A percentile compares a stretch with the other conserved stretches of the same genome.
Evolutionary conservation across 2,113 vertebrate species (phyloP).

Genomic region (Calidris pugnax): DNA sequence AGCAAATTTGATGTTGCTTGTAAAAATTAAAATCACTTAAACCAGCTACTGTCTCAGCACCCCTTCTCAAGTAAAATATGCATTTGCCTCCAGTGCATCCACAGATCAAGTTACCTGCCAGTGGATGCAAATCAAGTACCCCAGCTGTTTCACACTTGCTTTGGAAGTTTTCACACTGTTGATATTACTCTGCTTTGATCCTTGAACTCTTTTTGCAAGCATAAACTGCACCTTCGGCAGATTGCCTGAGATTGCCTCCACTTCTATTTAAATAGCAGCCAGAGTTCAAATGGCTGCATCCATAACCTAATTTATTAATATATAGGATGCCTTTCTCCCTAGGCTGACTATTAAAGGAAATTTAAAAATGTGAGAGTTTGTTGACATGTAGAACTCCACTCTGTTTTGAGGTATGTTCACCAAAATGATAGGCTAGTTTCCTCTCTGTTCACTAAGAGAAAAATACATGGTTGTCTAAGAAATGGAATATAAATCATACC

Average conservation of each 20-base stretch:
- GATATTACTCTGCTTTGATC: neutral
- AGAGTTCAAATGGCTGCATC: neutral
- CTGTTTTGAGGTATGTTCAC: neutral
- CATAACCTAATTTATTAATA: neutral
- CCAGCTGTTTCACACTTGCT: neutral
- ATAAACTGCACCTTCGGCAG: neutral
- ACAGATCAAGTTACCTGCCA: neutral
- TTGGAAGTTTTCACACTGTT: neutral
- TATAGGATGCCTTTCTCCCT: neutral
- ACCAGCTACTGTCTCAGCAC: neutral
- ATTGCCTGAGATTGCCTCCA: neutral
- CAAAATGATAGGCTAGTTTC: neutral
- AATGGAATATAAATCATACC: conserved; percentile 61
- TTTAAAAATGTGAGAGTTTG: neutral
- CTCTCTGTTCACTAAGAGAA: neutral
- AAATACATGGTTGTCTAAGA: neutral
- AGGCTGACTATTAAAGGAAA: neutral
- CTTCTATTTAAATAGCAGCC: neutral
- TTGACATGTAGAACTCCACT: neutral
- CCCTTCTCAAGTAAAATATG: neutral
- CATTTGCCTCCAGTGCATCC: neutral
- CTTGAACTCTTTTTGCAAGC: neutral
- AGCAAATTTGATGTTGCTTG: neutral
- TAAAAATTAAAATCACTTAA: neutral
- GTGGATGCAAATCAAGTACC: neutral